Base-by-base conservation (phyloP, 2,797 vertebrate species). In the Nyctalus aviator region DNA sequence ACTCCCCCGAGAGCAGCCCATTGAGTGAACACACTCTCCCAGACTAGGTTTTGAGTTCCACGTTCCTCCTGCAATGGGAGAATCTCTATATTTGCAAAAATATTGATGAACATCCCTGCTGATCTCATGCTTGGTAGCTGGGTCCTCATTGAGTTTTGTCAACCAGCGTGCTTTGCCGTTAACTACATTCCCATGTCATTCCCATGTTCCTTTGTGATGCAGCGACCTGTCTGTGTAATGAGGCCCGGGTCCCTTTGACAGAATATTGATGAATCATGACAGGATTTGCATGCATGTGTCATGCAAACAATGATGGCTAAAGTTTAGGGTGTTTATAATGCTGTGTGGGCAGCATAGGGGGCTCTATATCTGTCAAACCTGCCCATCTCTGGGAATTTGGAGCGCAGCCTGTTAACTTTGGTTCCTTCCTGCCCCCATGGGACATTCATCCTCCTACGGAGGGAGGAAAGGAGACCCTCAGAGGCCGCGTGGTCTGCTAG, bases 401-500 rank as follows among this genome's bases (percentile, higher is more conserved):
- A 66, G 75, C 57, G 11, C 30, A 25, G 46, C 37, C 50, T 4
- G 4, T 41, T n/a, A 9, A 59, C 14, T 37, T 35, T 12, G 15
- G 13, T 53, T 78, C 23, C n/a, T 46, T 94, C 85, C 66, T 37
- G 27, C 23, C 20, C 4, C 83, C 10, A 0, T 1, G 8, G 55
- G 7, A 59, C 6, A 1, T 53, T 73, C 84, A 12, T 0, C 18
- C 59, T 53, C 37, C 9, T 17, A 23, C 64, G 12, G 12, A 53
- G 64, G 84, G 59, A 4, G 3, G 12, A 91, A 20, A 44, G 35
- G 30, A 21, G 30, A 23, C 50, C 71, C 37, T 55, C 41, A 73
- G 73, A 59, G 3, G 6, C 9, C 7, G 8, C 3, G 0, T 5
- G 14, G 18, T 21, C 20, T 5, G 9, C 30, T 8, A 53, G 17